phyloP scores from a whole-genome alignment of 2,113 vertebrate genomes.

The Pelecanoides urinatrix region DNA sequence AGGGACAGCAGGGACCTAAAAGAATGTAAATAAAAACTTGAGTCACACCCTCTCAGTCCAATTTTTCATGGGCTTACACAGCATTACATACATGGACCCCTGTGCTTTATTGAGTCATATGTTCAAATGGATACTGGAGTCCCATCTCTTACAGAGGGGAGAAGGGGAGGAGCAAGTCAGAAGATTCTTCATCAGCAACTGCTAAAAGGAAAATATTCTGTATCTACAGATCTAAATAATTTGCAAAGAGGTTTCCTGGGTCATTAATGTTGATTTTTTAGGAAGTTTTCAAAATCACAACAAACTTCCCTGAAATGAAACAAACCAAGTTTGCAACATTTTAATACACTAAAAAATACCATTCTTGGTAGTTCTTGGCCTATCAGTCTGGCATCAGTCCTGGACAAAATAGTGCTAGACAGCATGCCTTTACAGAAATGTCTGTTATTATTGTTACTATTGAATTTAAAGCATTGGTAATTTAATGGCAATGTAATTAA shows the following conservation, averaged over 20 bases:
- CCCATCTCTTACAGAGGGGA: rapidly evolving
- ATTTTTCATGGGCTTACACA: neutral
- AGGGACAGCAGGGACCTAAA: neutral
- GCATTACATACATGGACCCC: rapidly evolving
- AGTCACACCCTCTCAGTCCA: neutral
- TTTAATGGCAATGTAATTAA: neutral
- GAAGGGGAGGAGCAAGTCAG: neutral
- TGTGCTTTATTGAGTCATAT: neutral
- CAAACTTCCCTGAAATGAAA: neutral
- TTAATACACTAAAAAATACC: neutral
- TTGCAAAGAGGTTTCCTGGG: neutral
- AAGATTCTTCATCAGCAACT: neutral
- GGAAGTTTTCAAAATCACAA: neutral
- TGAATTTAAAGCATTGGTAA: neutral
- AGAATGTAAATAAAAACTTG: neutral
- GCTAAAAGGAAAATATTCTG: neutral
- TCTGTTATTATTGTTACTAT: neutral
- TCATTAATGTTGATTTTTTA: neutral
- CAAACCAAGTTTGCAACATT: neutral
- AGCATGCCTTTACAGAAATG: neutral
- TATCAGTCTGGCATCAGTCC: neutral
- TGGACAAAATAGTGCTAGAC: neutral
- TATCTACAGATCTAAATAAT: neutral
- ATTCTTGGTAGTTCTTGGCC: neutral
- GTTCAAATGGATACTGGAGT: neutral